These are phyloP conservation scores for Rana temporaria DNA, from an alignment of 2,113 vertebrate species.

Conservation along the genomic window DNA sequence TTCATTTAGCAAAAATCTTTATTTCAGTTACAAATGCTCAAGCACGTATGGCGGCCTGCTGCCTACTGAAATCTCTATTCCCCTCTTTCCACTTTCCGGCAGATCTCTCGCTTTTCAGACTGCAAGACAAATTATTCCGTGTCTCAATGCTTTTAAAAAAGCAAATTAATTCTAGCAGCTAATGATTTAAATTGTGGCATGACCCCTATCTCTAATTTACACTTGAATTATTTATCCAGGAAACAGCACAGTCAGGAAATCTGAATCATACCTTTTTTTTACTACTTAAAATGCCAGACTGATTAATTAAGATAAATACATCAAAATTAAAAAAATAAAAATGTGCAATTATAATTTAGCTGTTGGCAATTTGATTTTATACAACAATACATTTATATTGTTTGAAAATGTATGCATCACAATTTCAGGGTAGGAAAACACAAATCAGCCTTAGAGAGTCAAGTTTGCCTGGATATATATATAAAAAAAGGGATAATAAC, in stretches of 20 bases:
- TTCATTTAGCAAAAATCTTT: conserved; percentile 27
- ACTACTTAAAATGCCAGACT: conserved; percentile 48
- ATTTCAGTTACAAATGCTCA: conserved; percentile 7
- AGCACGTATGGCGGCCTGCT: neutral
- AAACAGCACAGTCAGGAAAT: conserved; percentile 49
- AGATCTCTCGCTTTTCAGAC: conserved; percentile 38
- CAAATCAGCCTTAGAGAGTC: neutral
- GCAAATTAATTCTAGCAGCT: conserved; percentile 56
- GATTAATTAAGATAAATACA: conserved; percentile 49
- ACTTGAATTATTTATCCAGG: conserved; percentile 56
- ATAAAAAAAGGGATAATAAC: too few species aligned
- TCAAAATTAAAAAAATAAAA: conserved; percentile 18
- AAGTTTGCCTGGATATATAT: too few species aligned
- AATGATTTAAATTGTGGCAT: conserved; percentile 54
- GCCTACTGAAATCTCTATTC: conserved; percentile 40
- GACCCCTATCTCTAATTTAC: conserved; percentile 56
- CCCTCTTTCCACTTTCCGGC: conserved; percentile 22
- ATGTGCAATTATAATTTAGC: conserved; percentile 32
- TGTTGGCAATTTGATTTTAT: neutral
- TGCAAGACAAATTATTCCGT: conserved; percentile 49
- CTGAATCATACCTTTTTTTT: conserved; percentile 54
- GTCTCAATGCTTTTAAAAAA: conserved; percentile 50
- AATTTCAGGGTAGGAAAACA: neutral
- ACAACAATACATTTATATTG: conserved; percentile 12
- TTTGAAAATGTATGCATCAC: neutral